Percentiles rank a stretch among this genome's conserved stretches.
phyloP scores from a whole-genome alignment of 2,797 vertebrate genomes.

The Rhinichthys osculus region DNA sequence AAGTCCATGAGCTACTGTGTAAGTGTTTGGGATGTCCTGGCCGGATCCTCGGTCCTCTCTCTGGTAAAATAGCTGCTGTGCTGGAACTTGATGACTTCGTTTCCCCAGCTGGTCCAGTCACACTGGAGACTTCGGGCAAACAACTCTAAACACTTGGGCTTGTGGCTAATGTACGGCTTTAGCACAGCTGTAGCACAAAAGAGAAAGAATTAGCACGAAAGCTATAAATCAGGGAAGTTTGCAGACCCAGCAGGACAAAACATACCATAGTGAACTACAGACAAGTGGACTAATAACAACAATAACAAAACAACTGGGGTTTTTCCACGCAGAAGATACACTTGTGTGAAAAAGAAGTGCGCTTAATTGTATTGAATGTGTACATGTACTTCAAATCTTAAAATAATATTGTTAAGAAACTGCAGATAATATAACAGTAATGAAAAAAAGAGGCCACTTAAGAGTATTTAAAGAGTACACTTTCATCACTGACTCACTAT shows the following conservation, averaged over 20 bases:
- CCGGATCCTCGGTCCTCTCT: slow-evolving; percentile 24
- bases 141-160: slow-evolving; percentile 86
- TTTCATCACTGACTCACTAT: too few relatives aligned
- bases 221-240: background rate
- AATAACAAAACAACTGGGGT: background rate
- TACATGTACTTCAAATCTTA: background rate
- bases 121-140: slow-evolving; percentile 93
- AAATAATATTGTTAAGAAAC: too few relatives aligned
- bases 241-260: background rate
- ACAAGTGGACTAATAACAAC: background rate
- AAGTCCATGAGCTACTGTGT: background rate
- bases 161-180: slow-evolving; percentile 81
- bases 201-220: background rate
- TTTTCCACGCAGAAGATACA: background rate
- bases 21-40: background rate
- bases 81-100: slow-evolving; percentile 96
- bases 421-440: background rate
- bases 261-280: background rate
- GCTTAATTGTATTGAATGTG: background rate
- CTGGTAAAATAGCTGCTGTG: slow-evolving; percentile 85
- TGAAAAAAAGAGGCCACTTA: background rate
- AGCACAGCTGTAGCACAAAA: slow-evolving; percentile 80
- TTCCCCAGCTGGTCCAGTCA: slow-evolving; percentile 98
- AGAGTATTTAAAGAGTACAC: background rate
- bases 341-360: background rate